Evolutionary conservation across 92 coral and sea anemone species (phyloP).

Genomic region (Parazoanthus swiftii): DNA sequence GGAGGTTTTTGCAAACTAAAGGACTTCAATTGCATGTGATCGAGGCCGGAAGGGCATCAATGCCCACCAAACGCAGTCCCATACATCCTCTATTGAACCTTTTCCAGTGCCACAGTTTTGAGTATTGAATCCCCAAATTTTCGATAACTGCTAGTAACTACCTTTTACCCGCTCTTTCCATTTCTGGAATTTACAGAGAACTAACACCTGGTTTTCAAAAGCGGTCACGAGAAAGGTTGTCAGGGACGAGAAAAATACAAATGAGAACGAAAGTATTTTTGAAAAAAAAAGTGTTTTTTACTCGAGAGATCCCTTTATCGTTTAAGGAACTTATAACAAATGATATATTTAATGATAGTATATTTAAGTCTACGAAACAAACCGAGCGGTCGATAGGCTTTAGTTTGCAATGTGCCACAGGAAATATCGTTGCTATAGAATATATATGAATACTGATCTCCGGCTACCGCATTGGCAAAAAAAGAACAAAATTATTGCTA

Average conservation of each 20-base stretch:
- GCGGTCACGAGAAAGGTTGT: too few relatives aligned
- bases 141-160: too few relatives aligned
- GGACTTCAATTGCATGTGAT: too few relatives aligned
- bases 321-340: background rate
- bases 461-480: background rate
- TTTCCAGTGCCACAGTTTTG: too few relatives aligned
- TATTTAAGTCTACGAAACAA: conserved; percentile 21
- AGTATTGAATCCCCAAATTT: too few relatives aligned
- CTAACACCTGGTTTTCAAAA: too few relatives aligned
- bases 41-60: too few relatives aligned
- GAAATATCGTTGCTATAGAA: background rate
- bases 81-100: too few relatives aligned
- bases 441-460: background rate
- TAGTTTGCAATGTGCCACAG: background rate
- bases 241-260: background rate
- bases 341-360: conserved; percentile 25
- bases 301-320: background rate
- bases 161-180: too few relatives aligned
- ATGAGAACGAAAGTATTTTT: background rate
- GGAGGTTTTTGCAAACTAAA: background rate
- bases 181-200: too few relatives aligned
- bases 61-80: too few relatives aligned
- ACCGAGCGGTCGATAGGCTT: background rate
- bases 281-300: background rate
- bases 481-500: background rate